Percentiles rank a stretch among this genome's conserved stretches.
These are phyloP conservation scores for Rallus limicola DNA, from an alignment of 2,113 vertebrate genomes.

Conservation along the genomic window DNA sequence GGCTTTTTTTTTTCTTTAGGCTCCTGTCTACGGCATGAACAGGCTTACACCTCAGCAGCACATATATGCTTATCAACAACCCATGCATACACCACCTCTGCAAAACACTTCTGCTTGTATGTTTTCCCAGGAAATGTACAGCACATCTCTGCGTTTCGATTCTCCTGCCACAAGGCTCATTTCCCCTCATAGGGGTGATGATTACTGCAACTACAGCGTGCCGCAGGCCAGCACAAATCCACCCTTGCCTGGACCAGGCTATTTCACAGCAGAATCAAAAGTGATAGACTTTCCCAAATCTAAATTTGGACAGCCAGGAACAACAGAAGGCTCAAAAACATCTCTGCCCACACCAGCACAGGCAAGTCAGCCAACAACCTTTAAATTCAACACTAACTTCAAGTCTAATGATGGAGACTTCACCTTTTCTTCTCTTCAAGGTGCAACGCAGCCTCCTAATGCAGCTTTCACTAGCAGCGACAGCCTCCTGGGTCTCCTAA, in stretches of 20 bases:
- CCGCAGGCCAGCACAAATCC: slow-evolving; percentile 88
- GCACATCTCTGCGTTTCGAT: slow-evolving; percentile 88
- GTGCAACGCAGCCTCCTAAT: slow-evolving; percentile 51
- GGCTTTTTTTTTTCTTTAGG: slow-evolving; percentile 58
- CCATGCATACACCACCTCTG: slow-evolving; percentile 90
- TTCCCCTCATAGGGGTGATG: slow-evolving; percentile 89
- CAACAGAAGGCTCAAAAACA: slow-evolving; percentile 81
- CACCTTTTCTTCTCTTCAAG: slow-evolving; percentile 87
- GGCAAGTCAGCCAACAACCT: slow-evolving; percentile 81
- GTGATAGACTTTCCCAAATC: slow-evolving; percentile 84
- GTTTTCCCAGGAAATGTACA: slow-evolving; percentile 91
- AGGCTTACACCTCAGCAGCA: slow-evolving; percentile 91
- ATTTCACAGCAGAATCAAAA: slow-evolving; percentile 90
- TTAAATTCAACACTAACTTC: slow-evolving; percentile 97
- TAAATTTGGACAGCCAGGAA: slow-evolving; percentile 80
- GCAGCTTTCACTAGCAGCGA: slow-evolving; percentile 81
- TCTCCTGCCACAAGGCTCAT: slow-evolving; percentile 87
- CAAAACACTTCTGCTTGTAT: slow-evolving; percentile 86
- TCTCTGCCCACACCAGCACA: slow-evolving; percentile 74
- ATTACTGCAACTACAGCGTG: slow-evolving; percentile 88
- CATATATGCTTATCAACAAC: slow-evolving; percentile 89
- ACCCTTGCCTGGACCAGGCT: slow-evolving; percentile 92
- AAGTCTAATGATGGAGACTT: slow-evolving; percentile 97
- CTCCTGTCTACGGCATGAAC: slow-evolving; percentile 89
- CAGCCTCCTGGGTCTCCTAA: slow-evolving; percentile 90